Conservation (phyloP, 1,140 invertebrate genomes). For the Phymastichus coffea region DNA sequence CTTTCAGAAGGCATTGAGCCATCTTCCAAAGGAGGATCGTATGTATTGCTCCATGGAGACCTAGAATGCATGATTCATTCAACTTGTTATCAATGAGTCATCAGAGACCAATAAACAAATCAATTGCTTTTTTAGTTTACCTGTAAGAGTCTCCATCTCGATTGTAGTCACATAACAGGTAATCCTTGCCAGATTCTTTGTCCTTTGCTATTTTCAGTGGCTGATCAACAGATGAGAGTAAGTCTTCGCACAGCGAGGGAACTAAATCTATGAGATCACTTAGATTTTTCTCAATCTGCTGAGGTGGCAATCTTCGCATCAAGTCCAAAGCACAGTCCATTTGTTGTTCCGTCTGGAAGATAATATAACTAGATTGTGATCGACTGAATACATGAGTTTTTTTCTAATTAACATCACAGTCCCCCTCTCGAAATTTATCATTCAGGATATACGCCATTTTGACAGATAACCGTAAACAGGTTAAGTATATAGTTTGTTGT, state of each 20-base stretch:
- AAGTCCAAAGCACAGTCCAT: slow-evolving; percentile 98
- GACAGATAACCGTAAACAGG: slow-evolving; percentile 32
- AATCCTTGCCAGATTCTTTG: slow-evolving; percentile 92
- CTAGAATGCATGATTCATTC: slow-evolving; percentile 55
- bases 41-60: slow-evolving; percentile 99
- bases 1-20: slow-evolving; percentile 97
- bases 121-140: slow-evolving; percentile 48
- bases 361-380: slow-evolving; percentile 6
- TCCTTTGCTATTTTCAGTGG: slow-evolving; percentile 97
- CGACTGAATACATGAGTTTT: neutral
- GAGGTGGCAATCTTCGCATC: slow-evolving; percentile 97
- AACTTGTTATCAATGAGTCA: neutral
- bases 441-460: slow-evolving; percentile 37
- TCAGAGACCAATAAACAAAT: neutral
- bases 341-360: slow-evolving; percentile 89
- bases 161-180: slow-evolving; percentile 98
- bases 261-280: slow-evolving; percentile 97
- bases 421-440: slow-evolving; percentile 1
- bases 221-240: slow-evolving; percentile 97
- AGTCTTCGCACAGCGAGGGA: slow-evolving; percentile 92
- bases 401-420: slow-evolving; percentile 4
- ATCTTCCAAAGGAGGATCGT: slow-evolving; percentile 97
- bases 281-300: slow-evolving; percentile 98
- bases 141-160: slow-evolving; percentile 98
- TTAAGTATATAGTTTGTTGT: slow-evolving; percentile 24